Conservation (phyloP, 2,888 invertebrate species). For the Hartigia nigra region DNA sequence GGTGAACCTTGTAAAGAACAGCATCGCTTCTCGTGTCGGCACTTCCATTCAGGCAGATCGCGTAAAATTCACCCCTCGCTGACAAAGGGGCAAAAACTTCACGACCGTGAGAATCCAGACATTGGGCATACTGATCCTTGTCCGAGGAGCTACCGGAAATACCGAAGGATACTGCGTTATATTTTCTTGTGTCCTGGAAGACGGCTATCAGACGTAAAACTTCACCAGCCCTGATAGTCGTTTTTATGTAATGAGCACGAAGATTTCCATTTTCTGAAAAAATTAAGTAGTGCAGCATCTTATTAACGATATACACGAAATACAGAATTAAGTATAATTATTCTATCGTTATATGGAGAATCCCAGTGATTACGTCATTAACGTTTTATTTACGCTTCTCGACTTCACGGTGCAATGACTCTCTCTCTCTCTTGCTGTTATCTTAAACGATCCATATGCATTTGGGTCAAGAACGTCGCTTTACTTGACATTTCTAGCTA, state of each 20-base stretch:
- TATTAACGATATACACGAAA: neutral
- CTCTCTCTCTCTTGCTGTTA: slow-evolving; percentile 23
- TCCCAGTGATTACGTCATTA: neutral
- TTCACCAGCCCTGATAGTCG: slow-evolving; percentile 67
- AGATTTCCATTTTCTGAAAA: slow-evolving; percentile 60
- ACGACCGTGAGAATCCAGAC: slow-evolving; percentile 64
- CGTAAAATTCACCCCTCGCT: slow-evolving; percentile 69
- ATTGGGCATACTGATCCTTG: slow-evolving; percentile 68
- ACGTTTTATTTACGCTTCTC: neutral
- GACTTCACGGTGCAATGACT: slow-evolving; percentile 30
- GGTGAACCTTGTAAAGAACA: slow-evolving; percentile 67
- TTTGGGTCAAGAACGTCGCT: slow-evolving; percentile 56
- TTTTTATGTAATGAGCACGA: slow-evolving; percentile 67
- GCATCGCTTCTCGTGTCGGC: slow-evolving; percentile 62
- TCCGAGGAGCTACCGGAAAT: slow-evolving; percentile 59
- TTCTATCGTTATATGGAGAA: neutral
- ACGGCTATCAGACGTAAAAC: slow-evolving; percentile 69
- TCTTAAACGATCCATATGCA: slow-evolving; percentile 40
- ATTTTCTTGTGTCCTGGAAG: slow-evolving; percentile 67
- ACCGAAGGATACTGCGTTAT: slow-evolving; percentile 60
- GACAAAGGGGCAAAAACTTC: slow-evolving; percentile 68
- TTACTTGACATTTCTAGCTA: neutral
- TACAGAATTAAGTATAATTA: neutral
- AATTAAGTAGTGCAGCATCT: neutral
- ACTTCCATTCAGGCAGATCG: slow-evolving; percentile 65